Conservation (phyloP, 2,113 vertebrate genomes). For the Rhabdornis inornatus region DNA sequence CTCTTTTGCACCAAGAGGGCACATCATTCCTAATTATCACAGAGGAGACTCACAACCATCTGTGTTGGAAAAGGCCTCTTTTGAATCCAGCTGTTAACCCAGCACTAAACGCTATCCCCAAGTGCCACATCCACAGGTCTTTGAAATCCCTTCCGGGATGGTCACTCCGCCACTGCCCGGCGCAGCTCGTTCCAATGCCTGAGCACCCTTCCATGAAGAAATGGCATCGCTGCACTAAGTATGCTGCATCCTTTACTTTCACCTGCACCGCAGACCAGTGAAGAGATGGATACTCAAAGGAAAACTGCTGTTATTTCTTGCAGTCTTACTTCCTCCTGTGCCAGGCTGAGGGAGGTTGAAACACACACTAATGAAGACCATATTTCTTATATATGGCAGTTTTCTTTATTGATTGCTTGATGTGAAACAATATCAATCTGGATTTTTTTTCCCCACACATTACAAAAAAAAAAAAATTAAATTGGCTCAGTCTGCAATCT, state of each 20-base stretch:
- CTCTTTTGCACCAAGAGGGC: not conserved
- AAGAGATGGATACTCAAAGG: not conserved
- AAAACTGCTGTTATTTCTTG: not conserved
- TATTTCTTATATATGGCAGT: conserved; percentile 71
- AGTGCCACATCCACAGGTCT: not conserved
- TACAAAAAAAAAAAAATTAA: conserved; percentile 83
- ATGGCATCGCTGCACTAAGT: not conserved
- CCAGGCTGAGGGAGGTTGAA: conserved; percentile 37
- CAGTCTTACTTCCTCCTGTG: not conserved
- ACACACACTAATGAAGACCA: conserved; percentile 50
- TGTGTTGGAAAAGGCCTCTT: not conserved
- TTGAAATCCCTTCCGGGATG: not conserved
- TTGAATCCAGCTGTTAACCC: not conserved
- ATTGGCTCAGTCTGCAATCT: conserved; percentile 98
- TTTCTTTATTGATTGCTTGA: conserved; percentile 81
- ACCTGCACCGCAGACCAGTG: not conserved
- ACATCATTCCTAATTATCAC: not conserved
- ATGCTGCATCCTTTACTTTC: not conserved
- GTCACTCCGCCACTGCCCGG: not conserved
- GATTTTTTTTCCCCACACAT: conserved; percentile 79
- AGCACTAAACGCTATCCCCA: not conserved
- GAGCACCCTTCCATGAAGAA: not conserved
- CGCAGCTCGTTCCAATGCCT: not conserved
- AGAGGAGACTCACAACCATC: not conserved
- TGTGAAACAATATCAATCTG: conserved; percentile 75